phyloP scores from a whole-genome alignment of 2,888 invertebrate genomes.

The Phorcus lineatus region DNA sequence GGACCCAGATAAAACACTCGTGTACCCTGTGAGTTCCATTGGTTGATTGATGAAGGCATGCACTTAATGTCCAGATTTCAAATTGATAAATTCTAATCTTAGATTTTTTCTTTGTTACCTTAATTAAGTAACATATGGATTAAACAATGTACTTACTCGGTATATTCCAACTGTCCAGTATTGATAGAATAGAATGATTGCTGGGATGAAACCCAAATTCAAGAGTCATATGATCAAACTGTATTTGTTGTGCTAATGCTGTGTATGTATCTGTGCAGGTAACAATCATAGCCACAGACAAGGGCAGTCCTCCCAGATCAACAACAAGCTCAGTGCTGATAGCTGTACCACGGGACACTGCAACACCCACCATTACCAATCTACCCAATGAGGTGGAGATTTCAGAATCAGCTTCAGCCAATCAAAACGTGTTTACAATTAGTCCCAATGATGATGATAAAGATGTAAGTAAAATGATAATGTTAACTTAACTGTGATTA shows the following conservation, averaged over 20 bases:
- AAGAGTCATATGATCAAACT: too few relatives aligned
- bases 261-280: slow-evolving; percentile 44
- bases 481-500: not conserved
- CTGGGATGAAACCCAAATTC: too few relatives aligned
- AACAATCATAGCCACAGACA: slow-evolving; percentile 54
- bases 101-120: too few relatives aligned
- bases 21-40: slow-evolving; percentile 51
- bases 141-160: too few relatives aligned
- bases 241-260: too few relatives aligned
- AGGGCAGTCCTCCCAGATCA: slow-evolving; percentile 52
- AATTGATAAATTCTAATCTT: too few relatives aligned
- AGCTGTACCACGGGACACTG: slow-evolving; percentile 59
- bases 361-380: slow-evolving; percentile 53
- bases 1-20: slow-evolving; percentile 52
- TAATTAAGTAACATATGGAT: too few relatives aligned
- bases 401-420: slow-evolving; percentile 37
- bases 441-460: slow-evolving; percentile 46
- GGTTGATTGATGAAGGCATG: not conserved
- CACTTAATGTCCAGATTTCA: too few relatives aligned
- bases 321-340: slow-evolving; percentile 50
- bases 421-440: slow-evolving; percentile 41
- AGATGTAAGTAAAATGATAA: slow-evolving; percentile 38
- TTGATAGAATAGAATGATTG: too few relatives aligned
- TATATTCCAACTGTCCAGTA: too few relatives aligned
- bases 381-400: slow-evolving; percentile 46